Conservation (phyloP, 2,888 invertebrate species). For the Protodeltote pygarga region DNA sequence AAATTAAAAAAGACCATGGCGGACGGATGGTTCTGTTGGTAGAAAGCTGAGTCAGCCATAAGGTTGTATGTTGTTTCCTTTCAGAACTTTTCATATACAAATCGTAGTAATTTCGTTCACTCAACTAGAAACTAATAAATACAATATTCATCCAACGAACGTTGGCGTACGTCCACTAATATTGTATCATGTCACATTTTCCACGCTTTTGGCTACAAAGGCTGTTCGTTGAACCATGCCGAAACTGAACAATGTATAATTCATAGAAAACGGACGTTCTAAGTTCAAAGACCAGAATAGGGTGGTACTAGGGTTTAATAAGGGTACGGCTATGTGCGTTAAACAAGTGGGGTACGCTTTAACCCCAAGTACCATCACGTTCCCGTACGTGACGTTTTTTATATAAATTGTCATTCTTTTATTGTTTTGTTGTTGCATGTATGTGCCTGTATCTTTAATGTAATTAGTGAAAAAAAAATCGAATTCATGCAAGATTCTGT, state of each 20-base stretch:
- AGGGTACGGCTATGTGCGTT: conserved; percentile 26
- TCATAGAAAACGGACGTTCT: conserved; percentile 42
- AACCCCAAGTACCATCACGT: conserved; percentile 45
- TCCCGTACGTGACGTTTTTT: conserved; percentile 37
- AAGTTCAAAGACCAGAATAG: conserved; percentile 35
- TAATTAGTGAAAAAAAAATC: conserved; percentile 10
- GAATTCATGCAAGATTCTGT: no score
- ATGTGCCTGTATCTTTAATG: conserved; percentile 10
- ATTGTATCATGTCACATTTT: conserved; percentile 33
- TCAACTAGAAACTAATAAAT: conserved; percentile 26
- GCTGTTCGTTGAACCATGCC: conserved; percentile 27
- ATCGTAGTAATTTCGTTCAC: no score
- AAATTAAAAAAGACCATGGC: no score
- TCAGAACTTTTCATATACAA: no score
- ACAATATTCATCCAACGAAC: conserved; percentile 11
- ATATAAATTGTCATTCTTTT: conserved; percentile 50
- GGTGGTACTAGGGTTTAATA: conserved; percentile 10
- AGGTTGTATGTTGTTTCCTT: no score
- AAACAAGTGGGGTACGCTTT: conserved; percentile 24
- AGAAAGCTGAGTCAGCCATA: no score
- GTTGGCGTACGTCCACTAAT: conserved; percentile 16
- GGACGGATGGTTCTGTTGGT: no score
- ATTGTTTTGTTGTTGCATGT: conserved; percentile 11
- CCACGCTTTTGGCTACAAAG: conserved; percentile 31
- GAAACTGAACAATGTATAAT: conserved; percentile 42